Percentiles rank a stretch among this genome's conserved stretches.
phyloP scores from a whole-genome alignment of 2,888 invertebrate genomes.

The Machimus rusticus region DNA sequence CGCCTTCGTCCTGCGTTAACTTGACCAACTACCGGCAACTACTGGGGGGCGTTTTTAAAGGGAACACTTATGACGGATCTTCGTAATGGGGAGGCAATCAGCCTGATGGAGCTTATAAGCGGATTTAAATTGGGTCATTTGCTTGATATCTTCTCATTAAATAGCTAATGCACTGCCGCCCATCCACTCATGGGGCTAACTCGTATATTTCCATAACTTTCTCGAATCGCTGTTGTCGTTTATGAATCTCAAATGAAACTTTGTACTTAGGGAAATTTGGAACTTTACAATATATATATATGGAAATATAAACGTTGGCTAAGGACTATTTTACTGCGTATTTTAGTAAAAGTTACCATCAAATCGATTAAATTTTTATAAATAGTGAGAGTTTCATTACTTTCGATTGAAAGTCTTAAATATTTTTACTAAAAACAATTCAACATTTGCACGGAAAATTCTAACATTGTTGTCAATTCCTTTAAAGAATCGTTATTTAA shows the following conservation, averaged over 20 bases:
- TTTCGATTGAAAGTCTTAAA: no score
- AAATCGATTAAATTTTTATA: no score
- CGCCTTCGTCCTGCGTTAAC: not conserved
- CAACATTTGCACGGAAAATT: no score
- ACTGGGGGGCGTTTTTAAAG: not conserved
- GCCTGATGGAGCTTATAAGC: not conserved
- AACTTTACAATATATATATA: no score
- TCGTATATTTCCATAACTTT: not conserved
- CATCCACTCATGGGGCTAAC: not conserved
- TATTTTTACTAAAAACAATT: no score
- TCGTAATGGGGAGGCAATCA: not conserved
- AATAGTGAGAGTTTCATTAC: no score
- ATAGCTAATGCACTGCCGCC: not conserved
- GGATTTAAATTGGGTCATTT: slow-evolving; percentile 6
- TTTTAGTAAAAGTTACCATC: no score
- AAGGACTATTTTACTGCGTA: no score
- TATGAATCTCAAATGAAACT: not conserved
- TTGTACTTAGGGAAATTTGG: not conserved
- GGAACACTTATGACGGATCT: not conserved
- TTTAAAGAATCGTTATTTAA: no score
- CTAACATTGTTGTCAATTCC: no score
- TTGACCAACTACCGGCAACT: not conserved
- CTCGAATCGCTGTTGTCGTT: not conserved
- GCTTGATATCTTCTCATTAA: slow-evolving; percentile 2
- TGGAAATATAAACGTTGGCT: no score